Percentiles rank a stretch among this genome's conserved stretches.
These are phyloP conservation scores for Galemys pyrenaicus DNA, from an alignment of 2,113 vertebrate genomes.

Conservation along the genomic window DNA sequence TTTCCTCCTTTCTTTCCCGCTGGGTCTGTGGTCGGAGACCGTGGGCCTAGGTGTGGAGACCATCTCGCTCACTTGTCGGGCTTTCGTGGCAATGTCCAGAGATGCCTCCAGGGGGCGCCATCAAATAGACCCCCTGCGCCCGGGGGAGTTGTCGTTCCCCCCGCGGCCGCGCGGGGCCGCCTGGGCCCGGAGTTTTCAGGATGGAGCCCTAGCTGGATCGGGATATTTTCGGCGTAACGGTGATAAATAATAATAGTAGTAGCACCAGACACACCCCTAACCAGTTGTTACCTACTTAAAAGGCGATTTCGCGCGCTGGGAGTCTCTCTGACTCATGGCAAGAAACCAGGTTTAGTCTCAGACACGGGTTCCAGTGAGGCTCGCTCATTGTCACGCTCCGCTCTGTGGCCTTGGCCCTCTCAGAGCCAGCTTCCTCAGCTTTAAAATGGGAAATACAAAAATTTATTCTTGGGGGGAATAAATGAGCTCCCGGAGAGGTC, in stretches of 20 bases:
- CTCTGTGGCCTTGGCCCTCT: neutral
- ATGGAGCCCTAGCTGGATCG: neutral
- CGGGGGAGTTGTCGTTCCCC: neutral
- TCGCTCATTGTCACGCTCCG: accelerated
- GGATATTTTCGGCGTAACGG: neutral
- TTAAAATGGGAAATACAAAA: neutral
- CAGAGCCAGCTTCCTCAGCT: neutral
- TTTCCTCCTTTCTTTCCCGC: neutral
- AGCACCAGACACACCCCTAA: neutral
- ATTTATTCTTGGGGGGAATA: neutral
- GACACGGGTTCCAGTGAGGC: neutral
- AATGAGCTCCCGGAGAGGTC: neutral
- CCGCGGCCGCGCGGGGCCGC: constrained; percentile 32
- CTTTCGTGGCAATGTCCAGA: neutral
- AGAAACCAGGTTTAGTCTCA: neutral
- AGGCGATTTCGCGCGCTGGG: neutral
- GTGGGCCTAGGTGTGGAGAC: neutral
- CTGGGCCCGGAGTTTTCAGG: neutral
- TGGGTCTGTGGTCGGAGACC: neutral
- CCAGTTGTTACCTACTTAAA: neutral
- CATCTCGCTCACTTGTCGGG: accelerated
- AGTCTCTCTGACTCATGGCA: neutral
- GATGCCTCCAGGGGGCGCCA: constrained; percentile 29
- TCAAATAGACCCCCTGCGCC: neutral
- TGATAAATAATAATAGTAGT: neutral